Evolutionary conservation across 2,888 invertebrate species (phyloP).

Genomic region (Acronicta leporina): DNA sequence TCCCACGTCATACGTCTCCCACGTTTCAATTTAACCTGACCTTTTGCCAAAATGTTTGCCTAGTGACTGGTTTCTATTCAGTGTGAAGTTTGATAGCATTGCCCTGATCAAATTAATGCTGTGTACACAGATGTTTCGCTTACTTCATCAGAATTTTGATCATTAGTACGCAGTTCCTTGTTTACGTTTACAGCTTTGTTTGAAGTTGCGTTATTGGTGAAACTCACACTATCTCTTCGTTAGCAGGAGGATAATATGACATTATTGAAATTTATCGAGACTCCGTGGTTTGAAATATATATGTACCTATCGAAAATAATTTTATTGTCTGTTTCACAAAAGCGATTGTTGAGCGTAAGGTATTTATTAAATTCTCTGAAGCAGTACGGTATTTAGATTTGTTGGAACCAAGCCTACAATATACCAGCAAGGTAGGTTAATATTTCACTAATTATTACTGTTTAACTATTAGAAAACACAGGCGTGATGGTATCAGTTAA

Average conservation of each 20-base stretch:
- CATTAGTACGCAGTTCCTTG: constrained; percentile 66
- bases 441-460: too few relatives aligned
- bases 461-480: too few relatives aligned
- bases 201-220: constrained; percentile 29
- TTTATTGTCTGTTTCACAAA: too few relatives aligned
- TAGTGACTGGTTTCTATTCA: constrained; percentile 20
- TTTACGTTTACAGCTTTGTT: constrained; percentile 62
- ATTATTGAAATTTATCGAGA: background rate
- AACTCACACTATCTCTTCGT: constrained; percentile 26
- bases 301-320: too few relatives aligned
- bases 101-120: constrained; percentile 76
- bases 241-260: constrained; percentile 3
- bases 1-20: too few relatives aligned
- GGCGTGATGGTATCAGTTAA: too few relatives aligned
- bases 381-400: too few relatives aligned
- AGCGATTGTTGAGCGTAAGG: too few relatives aligned
- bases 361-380: too few relatives aligned
- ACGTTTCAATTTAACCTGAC: background rate
- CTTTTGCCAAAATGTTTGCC: constrained; percentile 25
- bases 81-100: constrained; percentile 70
- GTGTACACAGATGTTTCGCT: constrained; percentile 56
- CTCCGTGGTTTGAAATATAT: too few relatives aligned
- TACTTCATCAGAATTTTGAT: constrained; percentile 70
- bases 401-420: too few relatives aligned
- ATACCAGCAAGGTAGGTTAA: too few relatives aligned